phyloP scores from a whole-genome alignment of 1,140 invertebrate genomes.

The Solen grandis region DNA sequence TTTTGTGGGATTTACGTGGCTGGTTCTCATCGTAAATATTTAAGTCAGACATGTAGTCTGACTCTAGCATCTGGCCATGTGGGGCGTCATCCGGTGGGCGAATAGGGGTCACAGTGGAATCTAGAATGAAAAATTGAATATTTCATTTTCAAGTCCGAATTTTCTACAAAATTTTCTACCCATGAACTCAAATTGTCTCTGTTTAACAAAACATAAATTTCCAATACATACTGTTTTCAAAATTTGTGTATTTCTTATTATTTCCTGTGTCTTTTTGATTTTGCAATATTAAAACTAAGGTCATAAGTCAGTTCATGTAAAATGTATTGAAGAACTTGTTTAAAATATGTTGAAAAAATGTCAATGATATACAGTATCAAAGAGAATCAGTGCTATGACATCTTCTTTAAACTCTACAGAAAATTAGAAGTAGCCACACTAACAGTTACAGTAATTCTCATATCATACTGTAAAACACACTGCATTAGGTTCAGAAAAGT shows the following conservation, averaged over 20 bases:
- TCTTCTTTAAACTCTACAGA: no score
- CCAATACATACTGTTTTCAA: background rate
- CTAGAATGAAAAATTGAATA: conserved; percentile 44
- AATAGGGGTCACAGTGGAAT: conserved; percentile 72
- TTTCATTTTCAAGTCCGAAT: background rate
- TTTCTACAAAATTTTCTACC: background rate
- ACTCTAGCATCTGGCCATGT: conserved; percentile 69
- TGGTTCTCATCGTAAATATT: conserved; percentile 47
- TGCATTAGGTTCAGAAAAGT: no score
- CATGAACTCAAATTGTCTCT: background rate
- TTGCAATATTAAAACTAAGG: no score
- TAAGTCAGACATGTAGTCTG: conserved; percentile 69
- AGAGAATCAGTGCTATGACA: no score
- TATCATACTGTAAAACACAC: no score
- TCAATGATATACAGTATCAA: no score
- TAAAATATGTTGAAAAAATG: no score
- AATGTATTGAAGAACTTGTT: no score
- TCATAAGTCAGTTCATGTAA: no score
- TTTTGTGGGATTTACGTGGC: background rate
- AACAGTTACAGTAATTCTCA: no score
- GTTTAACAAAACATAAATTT: background rate
- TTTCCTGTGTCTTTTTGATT: background rate
- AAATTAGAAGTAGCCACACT: no score
- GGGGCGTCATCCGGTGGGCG: conserved; percentile 60
- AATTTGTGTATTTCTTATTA: background rate